Base-by-base conservation (phyloP, 2,888 invertebrate genomes). In the Homarus gammarus region DNA sequence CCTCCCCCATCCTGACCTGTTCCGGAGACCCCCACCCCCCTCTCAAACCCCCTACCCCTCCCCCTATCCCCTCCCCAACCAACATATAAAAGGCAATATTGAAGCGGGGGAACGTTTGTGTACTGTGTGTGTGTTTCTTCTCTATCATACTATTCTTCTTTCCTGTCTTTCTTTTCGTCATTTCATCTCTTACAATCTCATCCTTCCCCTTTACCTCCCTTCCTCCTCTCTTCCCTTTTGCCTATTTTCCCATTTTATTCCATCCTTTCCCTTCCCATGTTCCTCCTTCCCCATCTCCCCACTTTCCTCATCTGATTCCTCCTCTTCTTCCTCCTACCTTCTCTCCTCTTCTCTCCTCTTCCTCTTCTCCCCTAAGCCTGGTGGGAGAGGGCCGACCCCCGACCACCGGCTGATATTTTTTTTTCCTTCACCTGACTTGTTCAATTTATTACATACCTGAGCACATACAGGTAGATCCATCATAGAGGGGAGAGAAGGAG, bases 401-500 rank as follows among this genome's bases (percentile, higher is more conserved):
- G 3, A 64, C 64, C 64, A 27, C 2, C n/a, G 6, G 0, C 64
- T 64, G 31, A 27, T 64, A 27, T 0, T 10, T 64, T 27, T n/a
- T n/a, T 64, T 27, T 64, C 2, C 64, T 64, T 0, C 22, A 27
- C 27, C 64, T 64, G 64, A 64, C 64, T 27, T 64, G 27, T 27
- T 64, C 64, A 64, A 64, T 64, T 64, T 64, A 64, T 64, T n/a
- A 64, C 64, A 64, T 10, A n/a, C 64, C 64, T 8, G 64, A 27
- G 64, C 10, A 27, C 27, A 27, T 64, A 27, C 27, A 27, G 5
- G 0, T 8, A 27, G 18, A n/a, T 36, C 12, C 15, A 33, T 2
- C 64, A 56, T 56, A 33, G 2, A 44, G 22, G 22, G 40, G 40
- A 40, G 40, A 3, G 68, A 2, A 10, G 68, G 10, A 68, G n/a